Base-by-base conservation (phyloP, 2,888 invertebrate genomes). In the Andrena flavipes region DNA sequence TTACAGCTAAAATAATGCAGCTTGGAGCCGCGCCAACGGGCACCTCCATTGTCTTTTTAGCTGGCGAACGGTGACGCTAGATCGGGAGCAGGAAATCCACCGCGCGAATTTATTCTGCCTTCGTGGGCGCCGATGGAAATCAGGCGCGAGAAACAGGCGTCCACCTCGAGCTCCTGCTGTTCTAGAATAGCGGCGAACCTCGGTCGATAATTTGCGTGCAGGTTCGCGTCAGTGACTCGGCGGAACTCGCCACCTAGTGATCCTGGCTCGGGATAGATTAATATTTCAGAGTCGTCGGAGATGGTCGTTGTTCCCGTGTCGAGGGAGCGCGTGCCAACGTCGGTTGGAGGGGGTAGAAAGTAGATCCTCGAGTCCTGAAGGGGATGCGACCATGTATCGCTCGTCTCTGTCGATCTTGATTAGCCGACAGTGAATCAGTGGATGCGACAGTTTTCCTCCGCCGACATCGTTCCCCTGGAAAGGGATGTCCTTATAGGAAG, bases 1-100 rank as follows among this genome's bases (percentile, higher is more conserved):
- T 72, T 76, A 80, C 72, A 76, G 73, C 76, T 77, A 75, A 68
- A 78, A 84, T 83, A 83, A 84, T 83, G 83, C 69, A 59, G 20
- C 26, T 67, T 80, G 77, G 80, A 80, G 3, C 7, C 5, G 13
- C 0, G 84, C 83, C 83, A 83, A 48, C 30, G 6, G 48, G 3
- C 10, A 60, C 65, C 73, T 26, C 49, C 64, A 84, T 84, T 84
- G 84, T 83, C 84, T 69, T 77, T 83, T 83, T 74, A 63, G 70
- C 68, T 33, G 56, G 60, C 20, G 23, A 13, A 30, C 51, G 20
- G 49, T 16, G 35, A 1, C 16, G 16, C 16, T 8, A 10, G 51
- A 30, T 20, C 7, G 6, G 10, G 54, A 42, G 42, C 20, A 72
- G 73, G 54, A 63, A 73, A 64, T 73, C 33, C 20, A 7, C 42